Evolutionary conservation across 2,888 invertebrate genomes (phyloP), one percentile per base, ranked within the genome.

Genomic region (Acanthosoma haemorrhoidale): DNA sequence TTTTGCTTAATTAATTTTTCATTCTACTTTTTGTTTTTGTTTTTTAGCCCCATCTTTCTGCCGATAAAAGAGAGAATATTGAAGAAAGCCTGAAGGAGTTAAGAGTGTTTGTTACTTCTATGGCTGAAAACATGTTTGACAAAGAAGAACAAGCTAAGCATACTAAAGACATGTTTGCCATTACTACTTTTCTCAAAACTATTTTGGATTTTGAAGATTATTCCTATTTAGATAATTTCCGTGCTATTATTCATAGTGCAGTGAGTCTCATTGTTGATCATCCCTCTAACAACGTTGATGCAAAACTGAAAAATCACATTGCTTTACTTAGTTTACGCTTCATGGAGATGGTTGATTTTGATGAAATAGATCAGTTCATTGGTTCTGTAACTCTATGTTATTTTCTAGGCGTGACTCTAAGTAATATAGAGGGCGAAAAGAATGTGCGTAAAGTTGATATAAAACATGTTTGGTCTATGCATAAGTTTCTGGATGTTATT

Each of bases 401-500:
- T 39, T 31, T 64, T 29, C 38, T 64, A 38, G 64, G 41, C 31
- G 8, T 64, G 15, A 64, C 64, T 29, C 15, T 38, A 6, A 2
- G 8, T 39, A 18, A 21, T 13, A 29, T 39, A n/a, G 29, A 38
- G 5, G 31, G 29, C 9, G 39, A 64, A 1, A 41, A 38, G 11
- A 25, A 25, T n/a, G 60, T 60, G 21, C 43, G 36, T 32, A 70
- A 70, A 32, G 25, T 32, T 18, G 67, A 67, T 36, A 68, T 72
- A 1, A 69, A 69, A 58, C 36, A 71, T 25, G 57, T 72, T 34
- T 72, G 71, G 70, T 60, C 69, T 21, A 67, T 71, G 43, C 60
- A 58, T 8, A 59, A 67, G 16, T 58, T 69, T 25, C 31, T 72
- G n/a, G 66, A 51, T 8, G 6, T 31, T 4, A 31, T 72, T 1